Evolutionary conservation across 2,888 invertebrate species (phyloP), one percentile per base, ranked within the genome.

Genomic region (Endomychus coccineus): DNA sequence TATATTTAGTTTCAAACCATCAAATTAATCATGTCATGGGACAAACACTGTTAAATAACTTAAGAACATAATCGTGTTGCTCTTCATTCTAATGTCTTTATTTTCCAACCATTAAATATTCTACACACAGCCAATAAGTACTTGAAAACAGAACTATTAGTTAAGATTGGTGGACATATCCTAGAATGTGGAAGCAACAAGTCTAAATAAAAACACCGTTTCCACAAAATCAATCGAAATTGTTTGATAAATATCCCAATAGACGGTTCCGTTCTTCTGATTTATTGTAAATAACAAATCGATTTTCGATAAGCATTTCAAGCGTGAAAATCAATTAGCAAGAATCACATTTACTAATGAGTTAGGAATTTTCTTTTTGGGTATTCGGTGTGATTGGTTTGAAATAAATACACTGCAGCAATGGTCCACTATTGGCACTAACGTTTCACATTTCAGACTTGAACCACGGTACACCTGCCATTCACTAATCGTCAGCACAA

Each of bases 391-490:
- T n/a, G n/a, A 48, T 44, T 39, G 48, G 49, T 46, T 49, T 45
- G 44, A 46, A 47, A 49, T 48, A 49, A 50, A 50, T 36, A 48
- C 44, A 27, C 17, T 43, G 45, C 51, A 53, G 51, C 52, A 40
- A 44, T 42, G 39, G 45, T 50, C 54, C 57, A 55, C 58, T 51
- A 56, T 62, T 62, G 61, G 62, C 62, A 62, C 62, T 56, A 56
- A 57, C 46, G 46, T 56, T 55, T 51, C 46, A 27, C 34, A n/a
- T 39, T 51, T 48, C 46, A 45, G 47, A 49, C 38, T 38, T 38
- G 28, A 24, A 35, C 28, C 38, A 34, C 36, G 30, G 36, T 37
- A 37, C 36, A 37, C 17, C 23, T 38, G 27, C 56, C 54, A 53
- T 51, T 51, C 56, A 52, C 52, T 54, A 48, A 14, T 51, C 54